These are phyloP conservation scores for Drosophila fungiperda DNA, from an alignment of 2,888 invertebrate species.

Conservation along the genomic window DNA sequence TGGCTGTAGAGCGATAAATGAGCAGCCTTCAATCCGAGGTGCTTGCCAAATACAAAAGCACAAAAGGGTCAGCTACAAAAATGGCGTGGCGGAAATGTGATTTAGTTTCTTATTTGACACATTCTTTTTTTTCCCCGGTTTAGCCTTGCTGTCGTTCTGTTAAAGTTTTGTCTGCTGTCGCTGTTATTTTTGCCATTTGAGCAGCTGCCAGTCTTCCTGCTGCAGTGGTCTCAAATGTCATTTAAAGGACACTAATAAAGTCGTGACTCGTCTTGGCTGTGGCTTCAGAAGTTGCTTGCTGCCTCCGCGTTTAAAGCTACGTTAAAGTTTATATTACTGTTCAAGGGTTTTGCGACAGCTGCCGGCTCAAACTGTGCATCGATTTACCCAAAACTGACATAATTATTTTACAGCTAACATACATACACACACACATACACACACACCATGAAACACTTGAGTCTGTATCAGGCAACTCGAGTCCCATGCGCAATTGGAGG, in stretches of 20 bases:
- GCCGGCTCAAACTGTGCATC: constrained; percentile 41
- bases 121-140: constrained; percentile 45
- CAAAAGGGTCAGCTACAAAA: constrained; percentile 58
- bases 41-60: constrained; percentile 45
- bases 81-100: constrained; percentile 67
- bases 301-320: constrained; percentile 67
- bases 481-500: constrained; percentile 36
- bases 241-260: constrained; percentile 76
- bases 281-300: constrained; percentile 16
- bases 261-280: constrained; percentile 38
- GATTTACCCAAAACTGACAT: constrained; percentile 73
- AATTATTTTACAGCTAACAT: constrained; percentile 68
- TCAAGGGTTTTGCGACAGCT: constrained; percentile 62
- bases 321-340: constrained; percentile 77
- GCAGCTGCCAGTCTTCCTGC: constrained; percentile 24
- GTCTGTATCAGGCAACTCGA: constrained; percentile 33
- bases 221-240: constrained; percentile 74
- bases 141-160: constrained; percentile 1
- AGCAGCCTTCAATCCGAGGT: constrained; percentile 64
- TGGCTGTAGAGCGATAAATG: constrained; percentile 23
- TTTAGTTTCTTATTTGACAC: constrained; percentile 81
- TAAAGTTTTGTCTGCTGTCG: constrained; percentile 11
- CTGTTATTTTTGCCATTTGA: constrained; percentile 11
- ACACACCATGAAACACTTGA: constrained; percentile 2
- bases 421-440: constrained; percentile 17